A percentile compares a stretch with the other conserved stretches of the same genome.
Conservation (phyloP, 2,113 vertebrate species). For the Albula glossodonta region DNA sequence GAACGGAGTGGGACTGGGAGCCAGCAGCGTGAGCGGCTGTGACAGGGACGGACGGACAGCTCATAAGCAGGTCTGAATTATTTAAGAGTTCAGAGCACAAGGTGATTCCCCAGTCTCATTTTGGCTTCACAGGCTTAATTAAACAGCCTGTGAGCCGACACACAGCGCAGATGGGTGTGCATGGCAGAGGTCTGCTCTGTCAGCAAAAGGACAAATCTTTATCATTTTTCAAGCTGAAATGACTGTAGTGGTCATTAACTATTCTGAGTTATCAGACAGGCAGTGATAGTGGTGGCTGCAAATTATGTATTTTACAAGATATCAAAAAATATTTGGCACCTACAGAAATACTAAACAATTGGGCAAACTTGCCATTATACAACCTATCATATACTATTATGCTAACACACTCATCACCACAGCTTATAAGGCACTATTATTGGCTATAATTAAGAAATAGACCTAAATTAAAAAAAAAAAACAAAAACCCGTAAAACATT, state of each 20-base stretch:
- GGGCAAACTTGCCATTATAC: too few species aligned
- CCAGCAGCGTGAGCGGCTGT: not conserved
- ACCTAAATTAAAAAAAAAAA: not conserved
- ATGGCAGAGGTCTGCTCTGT: conserved; percentile 11
- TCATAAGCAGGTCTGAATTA: conserved; percentile 43
- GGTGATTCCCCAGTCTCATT: conserved; percentile 3
- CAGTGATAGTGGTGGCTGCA: too few species aligned
- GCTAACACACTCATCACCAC: too few species aligned
- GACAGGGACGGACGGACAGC: not conserved
- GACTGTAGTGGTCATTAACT: too few species aligned
- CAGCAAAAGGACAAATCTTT: too few species aligned
- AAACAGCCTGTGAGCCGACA: conserved; percentile 20
- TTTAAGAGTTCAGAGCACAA: conserved; percentile 38
- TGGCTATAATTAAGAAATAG: not conserved
- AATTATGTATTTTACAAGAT: too few species aligned
- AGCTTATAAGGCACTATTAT: too few species aligned
- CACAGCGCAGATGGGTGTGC: conserved; percentile 48
- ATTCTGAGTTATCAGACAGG: too few species aligned
- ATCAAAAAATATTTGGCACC: too few species aligned
- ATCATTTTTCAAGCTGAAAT: too few species aligned
- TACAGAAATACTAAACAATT: too few species aligned
- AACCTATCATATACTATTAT: too few species aligned
- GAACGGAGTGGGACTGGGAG: not conserved
- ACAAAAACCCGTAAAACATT: not conserved
- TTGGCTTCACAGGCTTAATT: conserved; percentile 11